Conservation (phyloP, 64 coral and sea anemone genomes). For the Anthopleura sola region DNA sequence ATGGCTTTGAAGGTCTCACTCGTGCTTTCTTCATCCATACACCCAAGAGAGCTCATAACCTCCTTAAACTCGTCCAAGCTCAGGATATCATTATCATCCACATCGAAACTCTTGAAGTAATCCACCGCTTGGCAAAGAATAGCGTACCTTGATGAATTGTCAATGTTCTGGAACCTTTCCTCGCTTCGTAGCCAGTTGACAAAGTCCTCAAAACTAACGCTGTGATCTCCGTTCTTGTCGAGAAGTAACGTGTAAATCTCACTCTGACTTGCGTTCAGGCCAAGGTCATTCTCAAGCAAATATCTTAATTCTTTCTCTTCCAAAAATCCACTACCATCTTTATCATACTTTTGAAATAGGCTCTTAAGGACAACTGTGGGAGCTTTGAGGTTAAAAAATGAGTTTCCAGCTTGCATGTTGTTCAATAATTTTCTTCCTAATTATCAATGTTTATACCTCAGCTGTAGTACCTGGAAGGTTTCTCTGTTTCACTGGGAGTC, state of each 20-base stretch:
- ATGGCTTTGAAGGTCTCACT: constrained; percentile 43
- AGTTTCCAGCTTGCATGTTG: constrained; percentile 65
- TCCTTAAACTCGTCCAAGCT: constrained; percentile 44
- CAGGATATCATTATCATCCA: constrained; percentile 49
- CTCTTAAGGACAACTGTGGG: constrained; percentile 67
- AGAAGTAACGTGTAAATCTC: constrained; percentile 60
- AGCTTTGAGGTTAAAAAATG: constrained; percentile 52
- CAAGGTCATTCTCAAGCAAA: constrained; percentile 74
- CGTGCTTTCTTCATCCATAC: constrained; percentile 12
- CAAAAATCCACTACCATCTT: constrained; percentile 45
- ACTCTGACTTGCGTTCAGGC: constrained; percentile 48
- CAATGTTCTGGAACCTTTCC: constrained; percentile 69
- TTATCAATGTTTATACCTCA: neutral
- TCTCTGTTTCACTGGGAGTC: neutral
- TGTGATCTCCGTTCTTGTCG: constrained; percentile 70
- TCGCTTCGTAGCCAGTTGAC: constrained; percentile 79
- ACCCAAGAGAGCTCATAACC: constrained; percentile 45
- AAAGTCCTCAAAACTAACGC: constrained; percentile 69
- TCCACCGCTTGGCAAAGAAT: constrained; percentile 49
- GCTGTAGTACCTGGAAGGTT: neutral
- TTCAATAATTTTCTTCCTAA: neutral
- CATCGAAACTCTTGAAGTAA: constrained; percentile 65
- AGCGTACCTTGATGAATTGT: constrained; percentile 53
- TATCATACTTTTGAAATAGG: constrained; percentile 78
- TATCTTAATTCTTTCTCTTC: constrained; percentile 33